Evolutionary conservation across 2,888 invertebrate species (phyloP), one percentile per base, ranked within the genome.

Genomic region (Chymomyza procnemis): DNA sequence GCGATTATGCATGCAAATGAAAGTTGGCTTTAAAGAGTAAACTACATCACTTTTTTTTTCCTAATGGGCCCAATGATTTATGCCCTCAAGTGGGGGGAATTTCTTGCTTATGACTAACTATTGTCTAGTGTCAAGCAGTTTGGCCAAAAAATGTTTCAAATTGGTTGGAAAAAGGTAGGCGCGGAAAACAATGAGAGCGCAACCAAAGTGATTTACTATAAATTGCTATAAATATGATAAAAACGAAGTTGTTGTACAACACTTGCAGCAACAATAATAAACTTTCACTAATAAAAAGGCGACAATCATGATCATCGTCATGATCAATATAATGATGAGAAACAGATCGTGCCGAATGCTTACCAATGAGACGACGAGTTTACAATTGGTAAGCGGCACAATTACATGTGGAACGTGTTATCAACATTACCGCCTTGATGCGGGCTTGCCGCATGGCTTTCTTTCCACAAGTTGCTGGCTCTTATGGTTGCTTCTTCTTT

Each of bases 271-370:
- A 63, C 19, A 71, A 62, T 22, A 64, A 62, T 22, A 64, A 76
- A 76, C 81, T 81, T 81, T 81, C 81, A 86, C 81, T 81, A 69
- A 75, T 76, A 54, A 73, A 69, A 71, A 61, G 64, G 68, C 60
- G 67, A 67, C 71, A 55, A n/a, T 26, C 26, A 26, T 12, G 34
- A 41, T 41, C 34, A 41, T 41, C 34, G 26, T 9, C 30, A 47
- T 69, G 68, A 61, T 41, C 12, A 9, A 41, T 41, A 41, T 41
- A 41, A 41, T 41, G 34, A 41, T 41, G 34, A 41, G 12, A 12
- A 41, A 12, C 34, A 41, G 12, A 41, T 12, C 34, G 34, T 14
- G 12, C 12, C 34, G 34, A 41, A 41, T 41, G 34, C 12, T 9
- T 12, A 41, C 34, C 34, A 41, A 41, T 41, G 34, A 41, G 34